Evolutionary conservation across 2,113 vertebrate genomes (phyloP).

Genomic region (Poecilia latipinna): DNA sequence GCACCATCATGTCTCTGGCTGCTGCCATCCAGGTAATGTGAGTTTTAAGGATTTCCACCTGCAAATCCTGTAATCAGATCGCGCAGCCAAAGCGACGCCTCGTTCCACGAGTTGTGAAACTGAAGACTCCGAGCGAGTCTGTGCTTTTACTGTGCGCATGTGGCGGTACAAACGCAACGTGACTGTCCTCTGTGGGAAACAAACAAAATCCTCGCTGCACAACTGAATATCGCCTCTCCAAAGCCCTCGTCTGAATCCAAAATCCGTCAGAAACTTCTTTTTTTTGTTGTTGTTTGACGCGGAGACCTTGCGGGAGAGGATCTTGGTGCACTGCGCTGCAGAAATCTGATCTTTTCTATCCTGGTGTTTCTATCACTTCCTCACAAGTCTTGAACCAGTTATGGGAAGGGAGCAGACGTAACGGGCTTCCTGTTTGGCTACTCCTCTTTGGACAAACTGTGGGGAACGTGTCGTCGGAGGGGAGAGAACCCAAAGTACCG

Average conservation of each 20-base stretch:
- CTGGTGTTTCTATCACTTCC: conserved; percentile 18
- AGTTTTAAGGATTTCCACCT: conserved; percentile 46
- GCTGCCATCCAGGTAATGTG: conserved; percentile 84
- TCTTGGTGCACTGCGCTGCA: conserved; percentile 38
- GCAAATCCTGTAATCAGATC: conserved; percentile 39
- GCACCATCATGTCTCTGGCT: conserved; percentile 84
- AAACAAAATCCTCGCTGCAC: conserved; percentile 51
- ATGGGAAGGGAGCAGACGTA: background rate
- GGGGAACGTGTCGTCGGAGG: background rate
- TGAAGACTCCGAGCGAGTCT: conserved; percentile 49
- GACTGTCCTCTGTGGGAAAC: conserved; percentile 30
- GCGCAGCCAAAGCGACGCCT: conserved; percentile 43
- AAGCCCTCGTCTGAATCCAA: conserved; percentile 46
- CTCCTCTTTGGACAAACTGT: conserved; percentile 16
- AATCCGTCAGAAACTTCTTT: conserved; percentile 35
- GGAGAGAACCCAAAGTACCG: conserved; percentile 62
- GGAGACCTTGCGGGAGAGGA: conserved; percentile 22
- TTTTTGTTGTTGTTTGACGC: background rate
- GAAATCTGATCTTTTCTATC: conserved; percentile 21
- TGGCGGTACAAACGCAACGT: conserved; percentile 61
- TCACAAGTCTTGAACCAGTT: background rate
- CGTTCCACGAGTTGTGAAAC: conserved; percentile 24
- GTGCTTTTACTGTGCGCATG: conserved; percentile 59
- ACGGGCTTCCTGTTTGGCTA: conserved; percentile 4
- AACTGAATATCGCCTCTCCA: conserved; percentile 66